phyloP scores from a whole-genome alignment of 37 sponge, comb jelly and placozoan species.

The Corticium candelabrum region DNA sequence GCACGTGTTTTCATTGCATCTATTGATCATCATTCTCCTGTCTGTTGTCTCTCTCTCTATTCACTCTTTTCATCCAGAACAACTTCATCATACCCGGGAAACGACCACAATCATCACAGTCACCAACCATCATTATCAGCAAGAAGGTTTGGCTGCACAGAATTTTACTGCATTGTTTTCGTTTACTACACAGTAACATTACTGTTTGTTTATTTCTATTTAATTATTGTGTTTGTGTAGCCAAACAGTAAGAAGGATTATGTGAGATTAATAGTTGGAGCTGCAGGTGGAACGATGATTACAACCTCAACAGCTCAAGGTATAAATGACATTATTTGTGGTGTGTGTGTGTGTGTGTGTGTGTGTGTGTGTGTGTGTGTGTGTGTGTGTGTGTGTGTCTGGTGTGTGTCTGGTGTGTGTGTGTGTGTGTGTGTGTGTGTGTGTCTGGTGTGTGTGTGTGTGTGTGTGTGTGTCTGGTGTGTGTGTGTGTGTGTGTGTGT shows the following conservation, averaged over 20 bases:
- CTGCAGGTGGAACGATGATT: slow-evolving; percentile 51
- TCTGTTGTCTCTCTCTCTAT: neutral
- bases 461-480: too few species aligned
- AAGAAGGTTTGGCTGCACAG: too few species aligned
- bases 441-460: neutral
- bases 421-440: neutral
- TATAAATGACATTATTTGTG: slow-evolving; percentile 6
- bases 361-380: too few species aligned
- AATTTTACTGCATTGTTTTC: too few species aligned
- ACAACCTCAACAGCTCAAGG: slow-evolving; percentile 45
- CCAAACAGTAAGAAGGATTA: neutral
- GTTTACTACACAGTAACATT: too few species aligned
- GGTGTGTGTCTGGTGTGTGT: neutral
- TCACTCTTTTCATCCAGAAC: slow-evolving; percentile 10
- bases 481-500: too few species aligned
- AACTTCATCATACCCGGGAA: slow-evolving; percentile 70
- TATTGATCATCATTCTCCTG: neutral
- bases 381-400: too few species aligned
- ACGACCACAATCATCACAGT: slow-evolving; percentile 67
- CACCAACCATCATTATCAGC: slow-evolving; percentile 44
- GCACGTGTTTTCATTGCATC: too few species aligned
- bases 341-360: neutral
- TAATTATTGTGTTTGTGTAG: neutral
- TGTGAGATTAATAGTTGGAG: slow-evolving; percentile 28
- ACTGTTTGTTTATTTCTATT: neutral